Percentiles rank a stretch among this genome's conserved stretches.
Evolutionary conservation across 2,888 invertebrate genomes (phyloP).

Genomic region (Poecilus cupreus): DNA sequence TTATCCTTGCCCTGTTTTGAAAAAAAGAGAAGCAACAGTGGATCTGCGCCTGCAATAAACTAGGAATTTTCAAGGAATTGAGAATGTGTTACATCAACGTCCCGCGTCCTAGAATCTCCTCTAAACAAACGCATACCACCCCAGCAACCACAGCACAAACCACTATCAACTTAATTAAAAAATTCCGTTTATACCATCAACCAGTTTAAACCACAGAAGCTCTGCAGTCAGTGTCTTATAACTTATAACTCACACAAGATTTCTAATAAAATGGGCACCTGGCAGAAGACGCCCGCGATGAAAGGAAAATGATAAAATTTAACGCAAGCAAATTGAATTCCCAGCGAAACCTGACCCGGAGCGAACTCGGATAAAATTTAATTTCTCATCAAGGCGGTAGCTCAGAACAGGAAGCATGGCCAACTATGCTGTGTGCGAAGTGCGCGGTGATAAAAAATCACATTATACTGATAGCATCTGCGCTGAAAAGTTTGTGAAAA

Average conservation of each 20-base stretch:
- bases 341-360: conserved; percentile 24
- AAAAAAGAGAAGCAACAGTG: too few relatives aligned
- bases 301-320: conserved; percentile 40
- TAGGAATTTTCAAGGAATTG: too few relatives aligned
- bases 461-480: conserved; percentile 46
- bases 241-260: conserved; percentile 15
- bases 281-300: background rate
- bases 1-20: too few relatives aligned
- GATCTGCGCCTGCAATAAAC: too few relatives aligned
- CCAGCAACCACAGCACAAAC: too few relatives aligned
- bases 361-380: conserved; percentile 26
- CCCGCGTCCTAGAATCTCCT: too few relatives aligned
- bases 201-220: background rate
- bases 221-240: background rate
- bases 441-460: conserved; percentile 44
- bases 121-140: too few relatives aligned
- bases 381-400: conserved; percentile 39
- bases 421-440: conserved; percentile 37
- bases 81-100: too few relatives aligned
- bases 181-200: background rate
- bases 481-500: conserved; percentile 46
- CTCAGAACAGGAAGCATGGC: conserved; percentile 7
- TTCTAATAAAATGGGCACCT: conserved; percentile 25
- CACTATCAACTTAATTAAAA: conserved; percentile 2
- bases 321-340: conserved; percentile 38